phyloP scores from a whole-genome alignment of 2,113 vertebrate species.

The Vulpes vulpes region DNA sequence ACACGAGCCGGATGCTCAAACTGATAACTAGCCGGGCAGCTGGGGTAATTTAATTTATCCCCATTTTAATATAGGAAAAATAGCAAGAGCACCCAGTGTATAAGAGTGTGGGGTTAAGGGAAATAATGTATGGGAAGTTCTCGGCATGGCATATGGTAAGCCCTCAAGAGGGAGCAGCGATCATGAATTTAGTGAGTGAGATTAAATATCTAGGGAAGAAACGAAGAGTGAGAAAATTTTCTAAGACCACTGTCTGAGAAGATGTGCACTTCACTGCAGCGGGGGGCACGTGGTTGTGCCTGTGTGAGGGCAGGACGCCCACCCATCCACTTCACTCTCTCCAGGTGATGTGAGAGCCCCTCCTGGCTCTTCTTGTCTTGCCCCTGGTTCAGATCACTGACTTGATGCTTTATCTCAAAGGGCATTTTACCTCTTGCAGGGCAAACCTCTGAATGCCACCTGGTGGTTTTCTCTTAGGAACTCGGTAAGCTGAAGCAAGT shows the following conservation, averaged over 20 bases:
- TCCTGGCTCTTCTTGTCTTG: neutral
- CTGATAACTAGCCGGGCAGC: neutral
- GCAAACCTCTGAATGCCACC: neutral
- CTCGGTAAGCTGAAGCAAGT: neutral
- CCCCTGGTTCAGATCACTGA: neutral
- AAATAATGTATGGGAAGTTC: neutral
- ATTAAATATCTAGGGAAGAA: neutral
- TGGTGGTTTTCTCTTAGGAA: neutral
- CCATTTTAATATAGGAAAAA: neutral
- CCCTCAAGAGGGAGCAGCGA: neutral
- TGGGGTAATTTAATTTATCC: neutral
- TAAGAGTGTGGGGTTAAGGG: neutral
- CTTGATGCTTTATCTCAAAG: neutral
- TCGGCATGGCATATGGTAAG: neutral
- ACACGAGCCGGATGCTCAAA: neutral
- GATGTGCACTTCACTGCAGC: neutral
- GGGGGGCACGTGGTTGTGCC: rapidly evolving
- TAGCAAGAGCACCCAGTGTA: neutral
- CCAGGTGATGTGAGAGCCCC: neutral
- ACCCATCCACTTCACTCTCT: neutral
- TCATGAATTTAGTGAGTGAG: neutral
- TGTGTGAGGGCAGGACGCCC: neutral
- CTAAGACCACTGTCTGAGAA: neutral
- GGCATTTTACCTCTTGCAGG: neutral
- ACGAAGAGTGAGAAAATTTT: neutral